A percentile compares a stretch with the other conserved stretches of the same genome.
Evolutionary conservation across 2,113 vertebrate species (phyloP).

Genomic region (Ranitomeya imitator): DNA sequence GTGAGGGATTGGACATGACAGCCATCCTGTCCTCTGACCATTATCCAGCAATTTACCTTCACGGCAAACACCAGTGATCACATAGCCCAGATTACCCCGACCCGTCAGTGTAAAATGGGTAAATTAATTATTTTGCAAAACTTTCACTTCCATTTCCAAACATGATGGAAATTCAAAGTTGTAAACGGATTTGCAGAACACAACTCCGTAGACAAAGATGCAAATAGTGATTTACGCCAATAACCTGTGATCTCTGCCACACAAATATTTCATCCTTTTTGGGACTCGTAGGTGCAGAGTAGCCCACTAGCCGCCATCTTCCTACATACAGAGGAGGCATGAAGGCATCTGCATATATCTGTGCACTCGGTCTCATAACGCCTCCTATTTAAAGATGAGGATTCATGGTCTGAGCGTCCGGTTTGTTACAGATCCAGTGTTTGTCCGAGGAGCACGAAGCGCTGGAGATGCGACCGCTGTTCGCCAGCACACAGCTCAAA

Average conservation of each 20-base stretch:
- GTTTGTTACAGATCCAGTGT: constrained; percentile 16
- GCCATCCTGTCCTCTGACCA: no score
- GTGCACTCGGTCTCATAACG: not conserved
- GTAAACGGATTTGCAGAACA: no score
- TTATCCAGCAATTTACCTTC: no score
- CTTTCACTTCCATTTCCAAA: no score
- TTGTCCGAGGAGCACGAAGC: not conserved
- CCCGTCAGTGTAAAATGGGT: no score
- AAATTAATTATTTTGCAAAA: no score
- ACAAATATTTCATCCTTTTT: not conserved
- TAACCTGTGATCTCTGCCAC: not conserved
- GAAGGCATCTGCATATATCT: not conserved
- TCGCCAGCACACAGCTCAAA: not conserved
- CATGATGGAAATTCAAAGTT: no score
- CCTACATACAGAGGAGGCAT: not conserved
- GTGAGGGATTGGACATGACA: not conserved
- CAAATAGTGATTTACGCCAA: no score
- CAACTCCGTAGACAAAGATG: no score
- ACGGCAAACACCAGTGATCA: not conserved
- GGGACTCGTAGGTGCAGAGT: not conserved
- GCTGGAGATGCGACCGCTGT: constrained; percentile 3
- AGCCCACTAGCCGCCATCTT: not conserved
- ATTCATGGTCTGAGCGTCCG: not conserved
- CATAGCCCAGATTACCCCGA: not conserved
- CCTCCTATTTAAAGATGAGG: not conserved